Conservation (phyloP, 2,888 invertebrate species). For the Cacoxenus indagator region DNA sequence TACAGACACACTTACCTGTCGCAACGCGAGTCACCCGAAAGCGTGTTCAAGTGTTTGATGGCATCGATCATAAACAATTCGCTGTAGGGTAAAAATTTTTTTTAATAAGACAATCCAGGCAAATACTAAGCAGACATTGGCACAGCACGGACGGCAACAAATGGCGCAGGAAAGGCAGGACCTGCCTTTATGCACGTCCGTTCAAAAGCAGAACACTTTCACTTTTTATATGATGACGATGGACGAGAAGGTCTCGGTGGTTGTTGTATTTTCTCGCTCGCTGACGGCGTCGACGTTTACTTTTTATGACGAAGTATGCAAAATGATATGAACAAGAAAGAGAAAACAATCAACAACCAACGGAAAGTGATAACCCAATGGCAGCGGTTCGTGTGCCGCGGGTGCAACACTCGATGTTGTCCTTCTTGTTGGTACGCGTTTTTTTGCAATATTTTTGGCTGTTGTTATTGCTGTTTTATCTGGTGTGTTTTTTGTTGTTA, state of each 20-base stretch:
- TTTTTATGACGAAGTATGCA: neutral
- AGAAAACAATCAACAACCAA: neutral
- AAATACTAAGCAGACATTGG: no score
- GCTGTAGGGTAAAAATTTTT: no score
- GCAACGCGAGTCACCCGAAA: neutral
- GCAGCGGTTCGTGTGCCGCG: neutral
- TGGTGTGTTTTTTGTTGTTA: neutral
- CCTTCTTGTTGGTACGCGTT: neutral
- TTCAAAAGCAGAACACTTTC: no score
- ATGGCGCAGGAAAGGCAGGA: no score
- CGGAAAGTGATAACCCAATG: neutral
- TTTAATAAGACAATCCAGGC: no score
- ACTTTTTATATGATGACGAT: no score
- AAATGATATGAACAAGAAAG: conserved; percentile 6
- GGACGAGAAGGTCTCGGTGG: neutral
- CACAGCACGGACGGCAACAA: no score
- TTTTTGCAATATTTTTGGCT: neutral
- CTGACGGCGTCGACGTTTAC: no score
- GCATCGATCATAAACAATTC: neutral
- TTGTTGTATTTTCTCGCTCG: no score
- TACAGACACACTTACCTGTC: neutral
- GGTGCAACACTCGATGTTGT: neutral
- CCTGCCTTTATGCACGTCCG: no score
- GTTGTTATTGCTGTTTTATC: neutral
- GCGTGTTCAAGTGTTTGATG: neutral